Evolutionary conservation across 1,140 invertebrate genomes (phyloP).

Genomic region (Bombus cullumanus): DNA sequence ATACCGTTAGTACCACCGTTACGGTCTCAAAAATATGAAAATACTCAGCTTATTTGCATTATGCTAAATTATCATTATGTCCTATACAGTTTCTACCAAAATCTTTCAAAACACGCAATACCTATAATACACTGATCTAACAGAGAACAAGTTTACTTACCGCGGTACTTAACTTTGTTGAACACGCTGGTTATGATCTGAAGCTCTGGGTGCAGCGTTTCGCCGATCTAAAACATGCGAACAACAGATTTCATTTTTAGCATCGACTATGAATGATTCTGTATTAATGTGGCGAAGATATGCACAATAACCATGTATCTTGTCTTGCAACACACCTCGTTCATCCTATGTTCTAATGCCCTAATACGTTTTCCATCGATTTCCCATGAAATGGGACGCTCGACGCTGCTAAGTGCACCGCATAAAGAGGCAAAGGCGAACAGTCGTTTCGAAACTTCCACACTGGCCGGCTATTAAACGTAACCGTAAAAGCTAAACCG

Average conservation of each 20-base stretch:
- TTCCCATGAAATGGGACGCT: conserved; percentile 73
- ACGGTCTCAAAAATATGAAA: too few relatives aligned
- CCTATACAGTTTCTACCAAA: background rate
- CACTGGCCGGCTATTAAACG: conserved; percentile 74
- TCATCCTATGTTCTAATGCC: conserved; percentile 53
- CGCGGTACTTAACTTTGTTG: conserved; percentile 91
- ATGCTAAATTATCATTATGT: too few relatives aligned
- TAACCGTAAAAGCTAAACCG: conserved; percentile 69
- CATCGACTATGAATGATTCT: background rate
- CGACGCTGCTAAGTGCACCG: conserved; percentile 71
- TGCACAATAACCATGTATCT: too few relatives aligned
- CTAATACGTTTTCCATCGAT: conserved; percentile 77
- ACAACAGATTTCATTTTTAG: conserved; percentile 55
- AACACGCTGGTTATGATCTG: conserved; percentile 94
- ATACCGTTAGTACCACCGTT: too few relatives aligned
- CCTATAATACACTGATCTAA: background rate
- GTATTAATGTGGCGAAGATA: background rate
- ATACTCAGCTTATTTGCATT: too few relatives aligned
- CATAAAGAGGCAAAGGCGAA: conserved; percentile 73
- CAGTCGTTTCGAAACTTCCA: conserved; percentile 75
- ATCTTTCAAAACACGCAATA: background rate
- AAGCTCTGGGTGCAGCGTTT: conserved; percentile 92
- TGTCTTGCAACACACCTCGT: background rate
- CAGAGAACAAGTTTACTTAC: conserved; percentile 83
- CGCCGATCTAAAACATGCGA: conserved; percentile 89